These are phyloP conservation scores for Aphaenogaster ashmeadi DNA, from an alignment of 1,140 invertebrate genomes.

Conservation along the genomic window DNA sequence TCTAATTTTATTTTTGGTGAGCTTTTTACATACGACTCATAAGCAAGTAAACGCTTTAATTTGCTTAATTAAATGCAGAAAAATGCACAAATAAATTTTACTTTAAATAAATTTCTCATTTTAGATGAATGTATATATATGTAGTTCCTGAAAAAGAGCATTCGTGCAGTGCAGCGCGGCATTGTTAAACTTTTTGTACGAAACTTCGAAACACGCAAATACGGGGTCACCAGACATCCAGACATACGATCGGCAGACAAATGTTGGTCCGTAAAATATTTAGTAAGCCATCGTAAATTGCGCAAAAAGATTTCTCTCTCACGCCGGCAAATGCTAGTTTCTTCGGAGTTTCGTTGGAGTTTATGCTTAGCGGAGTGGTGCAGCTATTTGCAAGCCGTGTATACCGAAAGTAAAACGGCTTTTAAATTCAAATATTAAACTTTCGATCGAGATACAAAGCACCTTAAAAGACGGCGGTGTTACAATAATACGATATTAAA, in stretches of 20 bases:
- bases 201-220: conserved; percentile 44
- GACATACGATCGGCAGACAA: conserved; percentile 41
- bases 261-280: conserved; percentile 53
- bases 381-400: conserved; percentile 37
- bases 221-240: not conserved
- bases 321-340: conserved; percentile 32
- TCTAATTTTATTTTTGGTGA: not conserved
- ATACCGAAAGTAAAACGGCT: conserved; percentile 30
- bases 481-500: conserved; percentile 31
- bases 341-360: conserved; percentile 44
- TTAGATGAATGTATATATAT: not conserved
- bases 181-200: conserved; percentile 17
- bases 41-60: not conserved
- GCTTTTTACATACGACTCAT: not conserved
- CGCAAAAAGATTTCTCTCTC: conserved; percentile 22
- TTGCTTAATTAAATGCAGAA: conserved; percentile 16
- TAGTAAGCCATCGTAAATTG: conserved; percentile 54
- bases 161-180: not conserved
- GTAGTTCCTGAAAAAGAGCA: not conserved
- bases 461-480: not conserved
- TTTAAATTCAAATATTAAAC: conserved; percentile 45
- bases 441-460: conserved; percentile 5
- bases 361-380: conserved; percentile 25
- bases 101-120: conserved; percentile 16
- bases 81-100: not conserved